These are phyloP conservation scores for Diachrysia chrysitis DNA, from an alignment of 2,888 invertebrate species.

Conservation along the genomic window DNA sequence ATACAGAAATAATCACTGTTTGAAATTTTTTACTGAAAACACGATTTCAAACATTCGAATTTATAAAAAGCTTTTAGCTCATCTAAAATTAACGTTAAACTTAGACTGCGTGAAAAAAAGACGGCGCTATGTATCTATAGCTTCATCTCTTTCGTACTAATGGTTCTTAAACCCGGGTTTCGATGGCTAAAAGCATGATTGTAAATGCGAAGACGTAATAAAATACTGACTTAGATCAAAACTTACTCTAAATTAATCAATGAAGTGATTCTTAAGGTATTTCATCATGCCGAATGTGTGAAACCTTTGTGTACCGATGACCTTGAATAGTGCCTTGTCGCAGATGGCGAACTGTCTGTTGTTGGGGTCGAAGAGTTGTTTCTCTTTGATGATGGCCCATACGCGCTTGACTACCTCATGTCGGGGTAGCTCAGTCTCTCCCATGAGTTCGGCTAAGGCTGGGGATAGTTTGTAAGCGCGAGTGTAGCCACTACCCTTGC, in stretches of 20 bases:
- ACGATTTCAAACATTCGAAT: slow-evolving; percentile 17
- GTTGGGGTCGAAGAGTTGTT: slow-evolving; percentile 96
- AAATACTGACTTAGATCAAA: slow-evolving; percentile 48
- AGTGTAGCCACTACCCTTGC: slow-evolving; percentile 93
- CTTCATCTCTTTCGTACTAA: neutral
- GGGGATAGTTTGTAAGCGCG: slow-evolving; percentile 95
- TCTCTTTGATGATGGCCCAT: slow-evolving; percentile 97
- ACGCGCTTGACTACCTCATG: slow-evolving; percentile 97
- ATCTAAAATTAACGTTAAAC: slow-evolving; percentile 4
- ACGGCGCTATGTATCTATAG: neutral
- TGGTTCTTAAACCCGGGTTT: neutral
- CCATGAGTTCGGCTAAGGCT: slow-evolving; percentile 95
- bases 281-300: slow-evolving; percentile 99
- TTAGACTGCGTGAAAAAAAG: neutral
- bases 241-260: slow-evolving; percentile 59
- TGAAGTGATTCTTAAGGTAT: slow-evolving; percentile 97
- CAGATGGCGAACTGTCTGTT: slow-evolving; percentile 98
- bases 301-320: slow-evolving; percentile 97
- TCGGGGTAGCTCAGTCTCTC: slow-evolving; percentile 94
- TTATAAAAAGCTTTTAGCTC: slow-evolving; percentile 26
- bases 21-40: slow-evolving; percentile 25
- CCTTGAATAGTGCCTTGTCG: slow-evolving; percentile 96
- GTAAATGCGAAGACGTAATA: slow-evolving; percentile 9
- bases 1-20: neutral
- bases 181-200: neutral